Evolutionary conservation across 1,140 invertebrate species (phyloP), one percentile per base, ranked within the genome.

Genomic region (Nasonia longicornis): DNA sequence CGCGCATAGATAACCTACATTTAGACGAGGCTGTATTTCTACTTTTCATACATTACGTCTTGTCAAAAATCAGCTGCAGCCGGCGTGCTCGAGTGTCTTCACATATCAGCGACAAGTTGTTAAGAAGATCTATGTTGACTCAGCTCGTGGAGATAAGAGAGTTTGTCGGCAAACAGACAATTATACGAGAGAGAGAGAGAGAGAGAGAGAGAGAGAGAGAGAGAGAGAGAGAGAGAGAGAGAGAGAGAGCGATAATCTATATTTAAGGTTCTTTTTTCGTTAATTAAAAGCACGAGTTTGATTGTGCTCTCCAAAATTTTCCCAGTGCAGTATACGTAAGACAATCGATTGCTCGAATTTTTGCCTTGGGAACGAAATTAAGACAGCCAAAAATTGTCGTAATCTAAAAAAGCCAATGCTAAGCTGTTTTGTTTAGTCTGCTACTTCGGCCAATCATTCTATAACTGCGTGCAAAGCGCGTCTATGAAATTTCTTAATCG

Each of bases 121-220:
- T 77, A 63, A 77, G 64, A 8, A 74, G 64, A 80, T 80, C 79
- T 80, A 11, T 69, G 72, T 80, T 80, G 72, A 80, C 72, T 75
- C 74, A 31, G 42, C 66, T 70, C 16, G n/a, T 20, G 38, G 35
- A 81, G 74, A 81, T 81, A 81, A 70, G 48, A 71, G 71, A 81
- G 73, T 81, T 81, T 77, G 74, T 81, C 76, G 48, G 80, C 66
- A 81, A 81, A 81, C 80, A 70, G 66, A 77, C 80, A 71, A 81
- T 77, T 76, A 81, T 42, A 42, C 10, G 10, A 7, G 42, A 35
- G 26, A 26, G 26, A 26, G 26, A 26, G 26, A 26, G 26, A 26
- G n/a, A n/a, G n/a, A n/a, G n/a, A n/a, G n/a, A n/a, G n/a, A n/a
- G n/a, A n/a, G n/a, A n/a, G 26, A 26, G 26, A 26, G 63, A 80